Conservation (phyloP, 2,888 invertebrate genomes). For the Cephus pulcher region DNA sequence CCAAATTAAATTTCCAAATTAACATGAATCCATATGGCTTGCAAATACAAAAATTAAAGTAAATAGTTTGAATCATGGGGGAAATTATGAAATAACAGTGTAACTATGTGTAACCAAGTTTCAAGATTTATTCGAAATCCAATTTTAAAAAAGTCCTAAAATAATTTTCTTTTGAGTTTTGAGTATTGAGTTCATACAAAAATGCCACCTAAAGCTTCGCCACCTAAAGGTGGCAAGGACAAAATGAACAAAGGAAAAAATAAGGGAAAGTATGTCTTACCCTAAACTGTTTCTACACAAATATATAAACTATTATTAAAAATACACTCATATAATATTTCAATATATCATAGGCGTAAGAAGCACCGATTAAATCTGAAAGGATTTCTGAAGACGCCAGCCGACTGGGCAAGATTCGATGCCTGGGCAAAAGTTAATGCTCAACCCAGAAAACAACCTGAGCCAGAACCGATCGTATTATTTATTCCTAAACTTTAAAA, state of each 20-base stretch:
- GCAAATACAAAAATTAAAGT: background rate
- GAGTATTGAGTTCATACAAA: background rate
- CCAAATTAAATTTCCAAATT: conserved; percentile 14
- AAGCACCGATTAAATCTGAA: conserved; percentile 30
- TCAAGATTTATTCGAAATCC: background rate
- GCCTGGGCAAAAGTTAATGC: conserved; percentile 49
- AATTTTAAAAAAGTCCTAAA: conserved; percentile 28
- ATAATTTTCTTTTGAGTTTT: conserved; percentile 1
- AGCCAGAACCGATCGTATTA: conserved; percentile 35
- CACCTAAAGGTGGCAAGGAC: conserved; percentile 9
- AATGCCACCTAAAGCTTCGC: conserved; percentile 19
- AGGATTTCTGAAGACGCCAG: conserved; percentile 46
- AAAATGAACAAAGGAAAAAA: conserved; percentile 2
- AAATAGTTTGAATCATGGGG: background rate
- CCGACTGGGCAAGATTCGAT: conserved; percentile 50
- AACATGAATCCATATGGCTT: conserved; percentile 17
- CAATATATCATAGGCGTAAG: conserved; percentile 14
- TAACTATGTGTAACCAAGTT: background rate
- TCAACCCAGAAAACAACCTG: conserved; percentile 39
- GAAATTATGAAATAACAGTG: background rate
- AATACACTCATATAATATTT: background rate
- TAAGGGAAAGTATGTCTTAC: conserved; percentile 17
- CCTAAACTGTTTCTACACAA: background rate
- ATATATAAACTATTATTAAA: background rate
- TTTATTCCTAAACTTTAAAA: conserved; percentile 27